Evolutionary conservation across 2,888 invertebrate genomes (phyloP), one percentile per base, ranked within the genome.

Genomic region (Xylota segnis): DNA sequence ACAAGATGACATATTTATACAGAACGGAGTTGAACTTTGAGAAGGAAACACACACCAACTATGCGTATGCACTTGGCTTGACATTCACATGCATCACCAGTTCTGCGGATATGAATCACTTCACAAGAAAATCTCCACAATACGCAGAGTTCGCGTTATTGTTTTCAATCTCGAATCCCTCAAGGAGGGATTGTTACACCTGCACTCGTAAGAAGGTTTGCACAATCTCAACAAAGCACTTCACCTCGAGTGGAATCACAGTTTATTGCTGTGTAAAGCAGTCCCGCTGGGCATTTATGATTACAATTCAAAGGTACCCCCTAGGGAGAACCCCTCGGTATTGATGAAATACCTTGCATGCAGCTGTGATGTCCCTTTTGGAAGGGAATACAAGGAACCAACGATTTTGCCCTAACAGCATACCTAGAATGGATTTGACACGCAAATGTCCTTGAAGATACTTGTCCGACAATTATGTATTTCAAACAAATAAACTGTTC

Each of bases 361-460:
- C 43, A 43, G 43, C 14, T 43, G 43, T 43, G 14, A 43, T 14
- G 43, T 43, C 43, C 40, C n/a, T 40, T 40, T 40, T 40, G n/a
- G n/a, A 40, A 34, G 10, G 34, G 10, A 34, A 7, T 34, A 3
- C 9, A 9, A 34, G 9, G 34, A 3, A 9, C 7, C 7, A 34
- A 10, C 34, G 10, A 10, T 7, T 40, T 40, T 40, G 40, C 40
- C 40, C 12, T 40, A 4, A 12, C 40, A 37, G n/a, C 43, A 14
- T 14, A 43, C 23, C 14, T 14, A 14, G 14, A 43, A 43, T 54
- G 40, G 68, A 68, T 68, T 68, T 54, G n/a, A 68, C 68, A 68
- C 68, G 27, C 68, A 52, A 68, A 40, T 54, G 40, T 54, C 54
- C 68, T 54, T 68, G 68, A 54, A 12, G 66, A 18, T 27, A 23